Evolutionary conservation across 1,140 invertebrate species (phyloP), one percentile per base, ranked within the genome.

Genomic region (Hypothenemus hampei): DNA sequence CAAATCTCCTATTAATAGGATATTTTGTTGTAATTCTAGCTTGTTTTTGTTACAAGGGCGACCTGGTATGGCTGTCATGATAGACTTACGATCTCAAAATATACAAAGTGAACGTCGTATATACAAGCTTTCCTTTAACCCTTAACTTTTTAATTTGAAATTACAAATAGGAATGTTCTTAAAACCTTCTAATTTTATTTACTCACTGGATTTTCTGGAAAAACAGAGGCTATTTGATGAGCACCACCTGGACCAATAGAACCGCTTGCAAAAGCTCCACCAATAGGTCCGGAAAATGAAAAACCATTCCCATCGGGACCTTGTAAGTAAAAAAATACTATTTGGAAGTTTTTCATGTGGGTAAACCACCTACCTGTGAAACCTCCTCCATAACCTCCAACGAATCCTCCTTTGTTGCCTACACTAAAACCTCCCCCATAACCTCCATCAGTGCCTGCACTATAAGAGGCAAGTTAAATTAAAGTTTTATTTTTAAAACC

Each of bases 141-240:
- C n/a, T n/a, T n/a, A n/a, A n/a, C n/a, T n/a, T n/a, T n/a, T n/a
- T n/a, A n/a, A n/a, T n/a, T n/a, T n/a, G n/a, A n/a, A n/a, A n/a
- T n/a, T n/a, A n/a, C n/a, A n/a, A n/a, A n/a, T n/a, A n/a, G n/a
- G n/a, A n/a, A n/a, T n/a, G n/a, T n/a, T n/a, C n/a, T n/a, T n/a
- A n/a, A n/a, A n/a, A n/a, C n/a, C n/a, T n/a, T n/a, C n/a, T n/a
- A n/a, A n/a, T n/a, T n/a, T n/a, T n/a, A n/a, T n/a, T n/a, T n/a
- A n/a, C n/a, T n/a, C n/a, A 82, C 81, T 24, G 75, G 72, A 70
- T 79, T 81, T 54, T 69, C 65, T 2, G 81, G 81, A 59, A 66
- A 77, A 10, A 82, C 75, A 18, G 65, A 69, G 33, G 79, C 80
- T 11, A 75, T 68, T 63, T 82, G 80, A 33, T 75, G 74, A 21